Evolutionary conservation across 2,797 vertebrate genomes (phyloP).

Genomic region (Columba guinea): DNA sequence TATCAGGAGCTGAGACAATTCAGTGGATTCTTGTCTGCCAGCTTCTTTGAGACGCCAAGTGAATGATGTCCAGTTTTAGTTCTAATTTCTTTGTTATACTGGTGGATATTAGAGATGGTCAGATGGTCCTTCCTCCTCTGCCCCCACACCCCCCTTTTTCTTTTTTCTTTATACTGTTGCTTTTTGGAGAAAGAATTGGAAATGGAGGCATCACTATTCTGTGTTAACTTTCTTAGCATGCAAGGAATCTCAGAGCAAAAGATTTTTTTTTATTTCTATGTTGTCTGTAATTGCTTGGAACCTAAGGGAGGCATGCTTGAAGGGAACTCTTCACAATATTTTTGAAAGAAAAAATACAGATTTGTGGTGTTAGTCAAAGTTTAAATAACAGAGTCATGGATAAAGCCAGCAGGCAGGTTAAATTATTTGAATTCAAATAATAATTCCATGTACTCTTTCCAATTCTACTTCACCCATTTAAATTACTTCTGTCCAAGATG

Average conservation of each 20-base stretch:
- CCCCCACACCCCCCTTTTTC: neutral
- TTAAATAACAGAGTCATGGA: neutral
- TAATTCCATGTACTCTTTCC: conserved; percentile 37
- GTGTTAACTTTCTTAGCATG: neutral
- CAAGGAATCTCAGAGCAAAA: neutral
- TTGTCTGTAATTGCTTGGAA: neutral
- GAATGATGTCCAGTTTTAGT: neutral
- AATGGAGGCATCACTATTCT: neutral
- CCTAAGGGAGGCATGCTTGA: neutral
- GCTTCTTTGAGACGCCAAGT: neutral
- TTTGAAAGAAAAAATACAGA: neutral
- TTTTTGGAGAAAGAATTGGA: neutral
- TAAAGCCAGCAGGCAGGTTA: neutral
- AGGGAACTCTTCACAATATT: neutral
- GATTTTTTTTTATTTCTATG: neutral
- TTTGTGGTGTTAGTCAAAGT: neutral
- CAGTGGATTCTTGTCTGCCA: neutral
- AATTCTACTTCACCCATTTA: conserved; percentile 51
- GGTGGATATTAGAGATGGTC: neutral
- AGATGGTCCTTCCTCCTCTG: neutral
- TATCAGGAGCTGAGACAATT: neutral
- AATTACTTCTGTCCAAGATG: conserved; percentile 44
- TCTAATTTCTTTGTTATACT: neutral
- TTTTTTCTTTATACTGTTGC: neutral
- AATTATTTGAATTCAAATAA: conserved; percentile 53